phyloP scores from a whole-genome alignment of 2,113 vertebrate genomes.

The Lepidothrix coronata region DNA sequence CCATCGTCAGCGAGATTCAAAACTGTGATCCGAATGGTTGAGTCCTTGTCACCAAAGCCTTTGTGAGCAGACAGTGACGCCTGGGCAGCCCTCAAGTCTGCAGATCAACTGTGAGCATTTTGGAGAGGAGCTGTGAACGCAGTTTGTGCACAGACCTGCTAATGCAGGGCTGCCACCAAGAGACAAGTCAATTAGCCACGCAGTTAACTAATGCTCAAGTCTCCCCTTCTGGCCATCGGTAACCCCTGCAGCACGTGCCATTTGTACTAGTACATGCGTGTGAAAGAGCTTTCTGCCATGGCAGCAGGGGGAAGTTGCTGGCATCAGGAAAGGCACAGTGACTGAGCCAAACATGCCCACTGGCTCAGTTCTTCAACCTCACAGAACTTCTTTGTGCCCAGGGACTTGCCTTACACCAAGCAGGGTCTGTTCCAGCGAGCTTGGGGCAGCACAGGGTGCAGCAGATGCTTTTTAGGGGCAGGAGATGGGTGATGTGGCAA shows the following conservation, averaged over 20 bases:
- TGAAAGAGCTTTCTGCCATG: accelerated
- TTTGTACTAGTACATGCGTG: accelerated
- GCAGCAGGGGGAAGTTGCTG: background rate
- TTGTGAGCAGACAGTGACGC: background rate
- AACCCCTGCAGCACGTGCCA: accelerated
- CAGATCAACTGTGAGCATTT: background rate
- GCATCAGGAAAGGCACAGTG: background rate
- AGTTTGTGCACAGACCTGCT: background rate
- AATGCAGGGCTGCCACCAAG: accelerated
- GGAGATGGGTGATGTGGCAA: background rate
- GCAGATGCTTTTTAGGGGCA: accelerated
- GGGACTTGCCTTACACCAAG: accelerated
- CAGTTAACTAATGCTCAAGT: background rate
- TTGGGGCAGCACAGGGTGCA: accelerated
- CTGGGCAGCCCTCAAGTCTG: background rate
- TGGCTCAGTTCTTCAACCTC: background rate
- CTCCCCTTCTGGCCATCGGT: background rate
- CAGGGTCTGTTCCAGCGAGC: background rate
- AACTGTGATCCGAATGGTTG: background rate
- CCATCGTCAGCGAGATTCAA: background rate
- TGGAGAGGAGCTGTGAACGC: background rate
- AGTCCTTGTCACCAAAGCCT: background rate
- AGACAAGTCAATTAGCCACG: accelerated
- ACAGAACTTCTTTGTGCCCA: accelerated
- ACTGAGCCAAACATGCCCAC: accelerated